Conservation (phyloP, 30 jellyfish, hydroid and myxozoan genomes). For the Clytia hemisphaerica region DNA sequence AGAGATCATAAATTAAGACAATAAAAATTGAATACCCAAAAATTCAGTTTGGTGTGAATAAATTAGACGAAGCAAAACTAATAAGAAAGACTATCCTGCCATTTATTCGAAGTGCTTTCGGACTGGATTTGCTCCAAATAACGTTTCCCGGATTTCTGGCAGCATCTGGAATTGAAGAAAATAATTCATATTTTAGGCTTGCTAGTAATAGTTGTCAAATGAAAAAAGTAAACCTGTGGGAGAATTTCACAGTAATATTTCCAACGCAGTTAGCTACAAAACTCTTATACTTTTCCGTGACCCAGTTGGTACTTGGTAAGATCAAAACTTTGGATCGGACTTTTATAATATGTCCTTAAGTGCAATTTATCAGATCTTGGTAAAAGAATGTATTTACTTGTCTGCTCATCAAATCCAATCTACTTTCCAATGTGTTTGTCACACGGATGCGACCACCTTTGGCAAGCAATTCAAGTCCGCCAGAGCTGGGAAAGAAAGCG, state of each 20-base stretch:
- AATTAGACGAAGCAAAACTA: too few species aligned
- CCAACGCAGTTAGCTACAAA: too few species aligned
- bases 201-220: not conserved
- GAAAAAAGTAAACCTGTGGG: not conserved
- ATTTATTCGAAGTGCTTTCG: conserved; percentile 63
- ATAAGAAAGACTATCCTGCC: too few species aligned
- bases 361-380: not conserved
- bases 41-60: too few species aligned
- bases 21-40: too few species aligned
- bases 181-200: not conserved
- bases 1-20: too few species aligned
- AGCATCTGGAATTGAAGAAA: conserved; percentile 53
- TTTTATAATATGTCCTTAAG: not conserved
- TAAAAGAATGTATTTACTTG: conserved; percentile 43
- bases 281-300: too few species aligned
- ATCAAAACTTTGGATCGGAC: too few species aligned
- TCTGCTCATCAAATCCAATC: conserved; percentile 76
- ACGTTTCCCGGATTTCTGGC: conserved; percentile 73
- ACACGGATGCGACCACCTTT: conserved; percentile 86
- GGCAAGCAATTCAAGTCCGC: conserved; percentile 89
- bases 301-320: too few species aligned
- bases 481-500: conserved; percentile 49
- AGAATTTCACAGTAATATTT: not conserved
- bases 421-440: conserved; percentile 74
- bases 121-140: conserved; percentile 56